Percentiles rank a stretch among this genome's conserved stretches.
Evolutionary conservation across 64 coral and sea anemone species (phyloP).

Genomic region (Montipora sp.): DNA sequence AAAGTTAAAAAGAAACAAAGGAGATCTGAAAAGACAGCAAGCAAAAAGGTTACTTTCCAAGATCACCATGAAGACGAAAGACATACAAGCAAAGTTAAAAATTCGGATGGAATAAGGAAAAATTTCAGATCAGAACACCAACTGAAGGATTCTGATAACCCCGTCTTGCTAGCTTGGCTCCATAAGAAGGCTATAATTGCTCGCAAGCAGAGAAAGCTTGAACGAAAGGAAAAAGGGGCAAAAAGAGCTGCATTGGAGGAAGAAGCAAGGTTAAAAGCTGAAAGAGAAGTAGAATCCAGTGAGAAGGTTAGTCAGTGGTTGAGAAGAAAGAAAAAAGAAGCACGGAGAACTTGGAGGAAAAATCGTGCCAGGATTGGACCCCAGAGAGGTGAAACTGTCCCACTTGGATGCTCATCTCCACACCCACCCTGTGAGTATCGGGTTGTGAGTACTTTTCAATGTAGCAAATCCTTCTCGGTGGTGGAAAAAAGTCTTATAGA

Average conservation of each 20-base stretch:
- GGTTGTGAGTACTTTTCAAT: constrained; percentile 71
- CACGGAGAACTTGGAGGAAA: constrained; percentile 7
- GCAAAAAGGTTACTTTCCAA: not conserved
- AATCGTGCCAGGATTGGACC: constrained; percentile 64
- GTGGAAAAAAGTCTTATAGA: not conserved
- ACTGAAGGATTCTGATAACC: constrained; percentile 81
- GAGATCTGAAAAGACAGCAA: constrained; percentile 35
- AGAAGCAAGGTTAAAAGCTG: constrained; percentile 60
- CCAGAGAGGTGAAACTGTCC: constrained; percentile 7
- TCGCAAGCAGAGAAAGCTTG: constrained; percentile 63
- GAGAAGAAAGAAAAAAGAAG: constrained; percentile 59
- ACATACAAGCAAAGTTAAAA: constrained; percentile 44
- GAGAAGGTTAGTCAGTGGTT: constrained; percentile 80
- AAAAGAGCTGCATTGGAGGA: constrained; percentile 76
- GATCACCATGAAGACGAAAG: constrained; percentile 26
- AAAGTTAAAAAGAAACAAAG: constrained; percentile 31
- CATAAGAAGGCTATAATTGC: constrained; percentile 77
- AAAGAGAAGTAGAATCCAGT: constrained; percentile 59
- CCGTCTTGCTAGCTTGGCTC: constrained; percentile 73
- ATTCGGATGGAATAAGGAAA: constrained; percentile 82
- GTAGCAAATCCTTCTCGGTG: not conserved
- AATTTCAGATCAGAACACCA: constrained; percentile 79
- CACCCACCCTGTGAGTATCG: constrained; percentile 60
- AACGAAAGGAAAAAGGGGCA: constrained; percentile 71
- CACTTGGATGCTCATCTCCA: constrained; percentile 2